Evolutionary conservation across 1,140 invertebrate genomes (phyloP), one percentile per base, ranked within the genome.

Genomic region (Pseudoatta argentina): DNA sequence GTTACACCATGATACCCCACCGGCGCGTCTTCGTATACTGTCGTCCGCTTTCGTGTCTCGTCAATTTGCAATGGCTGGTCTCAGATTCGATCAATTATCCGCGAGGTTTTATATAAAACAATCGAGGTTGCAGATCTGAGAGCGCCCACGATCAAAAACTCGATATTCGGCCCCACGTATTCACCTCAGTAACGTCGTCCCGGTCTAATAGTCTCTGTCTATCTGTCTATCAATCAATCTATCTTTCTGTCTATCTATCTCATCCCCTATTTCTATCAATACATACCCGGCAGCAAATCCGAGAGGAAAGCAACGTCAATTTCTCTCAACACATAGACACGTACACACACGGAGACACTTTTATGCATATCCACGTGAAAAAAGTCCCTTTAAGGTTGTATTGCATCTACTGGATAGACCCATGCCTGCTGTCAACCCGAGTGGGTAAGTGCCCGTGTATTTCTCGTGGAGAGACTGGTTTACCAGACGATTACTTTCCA

Each of bases 401-500:
- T 92, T 91, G 89, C 88, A 90, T 87, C 88, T 87, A 87, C 69
- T 88, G 93, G 92, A 94, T 94, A 94, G 91, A 94, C 91, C 92
- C 92, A 94, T 95, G 93, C 94, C 94, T 94, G 94, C 94, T 94
- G 92, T 92, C 91, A 89, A 94, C 92, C 93, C 92, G 93, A 92
- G 93, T 93, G 94, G 94, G 94, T 95, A 94, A 94, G 94, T 94
- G 93, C 88, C 91, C 88, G 90, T 92, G 89, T 91, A 90, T 92
- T 91, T 88, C 82, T 89, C 85, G 83, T 75, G 81, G 71, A 76
- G 67, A 78, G 82, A 85, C 78, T 77, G 79, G 55, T 73, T 86
- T 66, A 78, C 64, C 71, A 67, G 69, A 83, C 79, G 89, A 88
- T 91, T 86, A 86, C 91, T 92, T 81, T 67, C 48, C 67, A 89